phyloP scores from a whole-genome alignment of 2,888 invertebrate genomes.

The Trisateles emortualis region DNA sequence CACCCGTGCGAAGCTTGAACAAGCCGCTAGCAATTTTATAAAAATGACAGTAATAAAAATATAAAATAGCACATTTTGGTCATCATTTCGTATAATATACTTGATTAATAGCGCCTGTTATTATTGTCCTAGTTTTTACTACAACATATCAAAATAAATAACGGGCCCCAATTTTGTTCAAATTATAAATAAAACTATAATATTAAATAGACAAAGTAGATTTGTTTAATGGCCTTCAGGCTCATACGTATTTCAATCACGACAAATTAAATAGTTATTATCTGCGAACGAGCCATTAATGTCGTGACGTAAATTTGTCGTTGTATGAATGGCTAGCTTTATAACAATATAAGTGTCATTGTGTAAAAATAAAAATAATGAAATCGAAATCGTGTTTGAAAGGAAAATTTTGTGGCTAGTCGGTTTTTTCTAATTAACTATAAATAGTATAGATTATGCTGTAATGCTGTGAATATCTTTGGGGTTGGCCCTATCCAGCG shows the following conservation, averaged over 20 bases:
- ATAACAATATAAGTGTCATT: conserved; percentile 35
- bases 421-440: too few relatives aligned
- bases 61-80: neutral
- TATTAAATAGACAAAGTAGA: conserved; percentile 22
- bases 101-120: neutral
- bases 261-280: conserved; percentile 35
- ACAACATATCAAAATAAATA: conserved; percentile 1
- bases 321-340: conserved; percentile 35
- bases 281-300: conserved; percentile 25
- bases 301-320: conserved; percentile 25
- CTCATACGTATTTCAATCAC: conserved; percentile 24
- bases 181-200: conserved; percentile 12
- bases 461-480: too few relatives aligned
- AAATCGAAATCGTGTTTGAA: conserved; percentile 40
- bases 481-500: too few relatives aligned
- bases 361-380: conserved; percentile 32
- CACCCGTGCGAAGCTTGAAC: too few relatives aligned
- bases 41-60: neutral
- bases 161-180: neutral
- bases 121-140: conserved; percentile 1
- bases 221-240: conserved; percentile 15
- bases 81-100: neutral
- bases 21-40: too few relatives aligned
- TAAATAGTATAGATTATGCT: too few relatives aligned
- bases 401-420: conserved; percentile 5